Conservation (phyloP, 2,888 invertebrate genomes). For the Petrolisthes manimaculis region DNA sequence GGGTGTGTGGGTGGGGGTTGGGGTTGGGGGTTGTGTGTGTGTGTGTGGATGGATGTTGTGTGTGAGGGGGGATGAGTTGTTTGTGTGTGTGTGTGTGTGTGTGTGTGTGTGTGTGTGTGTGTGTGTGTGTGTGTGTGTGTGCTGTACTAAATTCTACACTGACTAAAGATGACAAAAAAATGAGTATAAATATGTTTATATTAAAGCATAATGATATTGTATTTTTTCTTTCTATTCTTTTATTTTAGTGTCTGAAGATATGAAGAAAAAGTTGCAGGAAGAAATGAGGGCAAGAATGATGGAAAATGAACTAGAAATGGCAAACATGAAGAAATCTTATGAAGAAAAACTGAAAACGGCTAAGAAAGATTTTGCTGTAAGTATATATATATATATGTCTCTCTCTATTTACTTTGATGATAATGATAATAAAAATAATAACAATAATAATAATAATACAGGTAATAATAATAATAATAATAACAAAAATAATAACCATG, state of each 20-base stretch:
- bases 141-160: not conserved
- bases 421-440: too few species aligned
- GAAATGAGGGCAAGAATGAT: constrained; percentile 70
- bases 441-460: too few species aligned
- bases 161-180: too few species aligned
- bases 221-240: not conserved
- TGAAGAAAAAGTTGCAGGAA: constrained; percentile 70
- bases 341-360: constrained; percentile 69
- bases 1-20: not conserved
- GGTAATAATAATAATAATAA: too few species aligned
- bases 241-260: constrained; percentile 53
- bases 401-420: not conserved
- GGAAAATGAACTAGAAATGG: constrained; percentile 72
- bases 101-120: not conserved
- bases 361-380: constrained; percentile 67
- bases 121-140: constrained; percentile 11
- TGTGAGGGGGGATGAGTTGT: not conserved
- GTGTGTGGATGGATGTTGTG: not conserved
- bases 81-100: not conserved
- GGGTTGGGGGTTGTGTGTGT: not conserved
- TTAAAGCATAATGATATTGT: not conserved
- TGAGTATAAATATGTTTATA: too few species aligned
- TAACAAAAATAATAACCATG: too few species aligned
- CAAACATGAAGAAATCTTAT: constrained; percentile 72
- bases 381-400: not conserved